Evolutionary conservation across 2,888 invertebrate genomes (phyloP).

Genomic region (Drosophila mettleri): DNA sequence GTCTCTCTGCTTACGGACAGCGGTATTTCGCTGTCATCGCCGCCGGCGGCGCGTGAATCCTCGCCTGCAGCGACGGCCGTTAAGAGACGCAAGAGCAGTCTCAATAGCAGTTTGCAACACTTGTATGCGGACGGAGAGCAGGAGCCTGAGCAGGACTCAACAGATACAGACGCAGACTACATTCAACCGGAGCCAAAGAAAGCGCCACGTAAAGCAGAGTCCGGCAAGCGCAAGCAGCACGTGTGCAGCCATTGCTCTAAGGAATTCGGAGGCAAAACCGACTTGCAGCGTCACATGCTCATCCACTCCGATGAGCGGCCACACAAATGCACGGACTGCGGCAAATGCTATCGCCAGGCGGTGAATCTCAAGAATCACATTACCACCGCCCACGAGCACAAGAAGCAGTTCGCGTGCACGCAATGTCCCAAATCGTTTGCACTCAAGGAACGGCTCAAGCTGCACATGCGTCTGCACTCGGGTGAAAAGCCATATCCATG

Average conservation of each 20-base stretch:
- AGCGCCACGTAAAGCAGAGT: slow-evolving; percentile 32
- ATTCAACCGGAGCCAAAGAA: slow-evolving; percentile 53
- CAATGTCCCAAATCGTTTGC: slow-evolving; percentile 92
- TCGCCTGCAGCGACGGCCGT: slow-evolving; percentile 49
- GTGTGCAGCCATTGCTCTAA: slow-evolving; percentile 88
- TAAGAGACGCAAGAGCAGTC: slow-evolving; percentile 63
- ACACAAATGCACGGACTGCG: slow-evolving; percentile 88
- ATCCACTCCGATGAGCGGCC: slow-evolving; percentile 89
- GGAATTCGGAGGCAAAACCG: slow-evolving; percentile 88
- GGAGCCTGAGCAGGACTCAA: slow-evolving; percentile 43
- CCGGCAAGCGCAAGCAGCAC: slow-evolving; percentile 83
- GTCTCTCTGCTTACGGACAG: slow-evolving; percentile 81
- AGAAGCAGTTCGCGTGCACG: slow-evolving; percentile 88
- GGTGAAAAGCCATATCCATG: slow-evolving; percentile 90
- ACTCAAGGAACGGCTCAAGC: slow-evolving; percentile 90
- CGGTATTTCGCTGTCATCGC: slow-evolving; percentile 83
- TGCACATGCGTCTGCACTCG: slow-evolving; percentile 91
- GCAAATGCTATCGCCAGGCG: slow-evolving; percentile 88
- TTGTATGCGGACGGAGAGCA: slow-evolving; percentile 25
- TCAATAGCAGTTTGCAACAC: slow-evolving; percentile 61
- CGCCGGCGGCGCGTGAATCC: slow-evolving; percentile 67
- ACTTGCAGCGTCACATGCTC: slow-evolving; percentile 89
- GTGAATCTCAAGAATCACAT: slow-evolving; percentile 88
- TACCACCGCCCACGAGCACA: slow-evolving; percentile 82
- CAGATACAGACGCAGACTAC: slow-evolving; percentile 47